phyloP scores from a whole-genome alignment of 2,797 vertebrate species.

The Poecilia wingei region DNA sequence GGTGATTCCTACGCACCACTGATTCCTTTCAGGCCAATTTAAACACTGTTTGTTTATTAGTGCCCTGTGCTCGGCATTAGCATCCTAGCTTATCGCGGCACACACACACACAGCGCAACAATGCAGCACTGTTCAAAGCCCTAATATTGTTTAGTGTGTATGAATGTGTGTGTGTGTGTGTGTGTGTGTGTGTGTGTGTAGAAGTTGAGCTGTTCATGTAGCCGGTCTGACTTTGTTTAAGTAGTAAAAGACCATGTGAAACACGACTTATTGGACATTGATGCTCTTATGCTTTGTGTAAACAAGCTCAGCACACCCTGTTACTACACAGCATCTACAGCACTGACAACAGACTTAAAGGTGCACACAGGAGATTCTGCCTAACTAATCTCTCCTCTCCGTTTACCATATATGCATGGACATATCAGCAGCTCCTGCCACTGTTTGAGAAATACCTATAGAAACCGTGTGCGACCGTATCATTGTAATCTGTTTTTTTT shows the following conservation, averaged over 20 bases:
- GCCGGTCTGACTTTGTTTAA: conserved; percentile 81
- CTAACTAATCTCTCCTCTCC: conserved; percentile 80
- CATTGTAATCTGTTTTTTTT: conserved; percentile 67
- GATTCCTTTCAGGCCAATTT: conserved; percentile 84
- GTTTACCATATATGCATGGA: conserved; percentile 83
- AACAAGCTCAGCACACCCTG: conserved; percentile 78
- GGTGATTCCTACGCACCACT: conserved; percentile 79
- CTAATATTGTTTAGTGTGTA: conserved; percentile 65
- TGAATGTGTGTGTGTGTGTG: conserved; percentile 47
- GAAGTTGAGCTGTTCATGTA: conserved; percentile 63
- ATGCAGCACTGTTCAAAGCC: conserved; percentile 77
- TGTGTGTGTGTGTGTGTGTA: conserved; percentile 46
- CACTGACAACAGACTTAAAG: conserved; percentile 81
- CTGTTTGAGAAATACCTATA: conserved; percentile 81
- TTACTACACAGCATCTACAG: conserved; percentile 69
- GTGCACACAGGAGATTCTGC: conserved; percentile 78
- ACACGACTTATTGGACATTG: conserved; percentile 80
- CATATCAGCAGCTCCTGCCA: conserved; percentile 74
- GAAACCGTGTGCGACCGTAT: conserved; percentile 77
- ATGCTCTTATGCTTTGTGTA: conserved; percentile 82
- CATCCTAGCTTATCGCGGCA: conserved; percentile 79
- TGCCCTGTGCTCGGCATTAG: conserved; percentile 82
- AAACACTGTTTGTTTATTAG: conserved; percentile 89
- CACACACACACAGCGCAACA: conserved; percentile 79
- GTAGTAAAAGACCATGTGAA: conserved; percentile 80